Conservation (phyloP, 1,140 invertebrate species). For the Drosophila mojavensis region DNA sequence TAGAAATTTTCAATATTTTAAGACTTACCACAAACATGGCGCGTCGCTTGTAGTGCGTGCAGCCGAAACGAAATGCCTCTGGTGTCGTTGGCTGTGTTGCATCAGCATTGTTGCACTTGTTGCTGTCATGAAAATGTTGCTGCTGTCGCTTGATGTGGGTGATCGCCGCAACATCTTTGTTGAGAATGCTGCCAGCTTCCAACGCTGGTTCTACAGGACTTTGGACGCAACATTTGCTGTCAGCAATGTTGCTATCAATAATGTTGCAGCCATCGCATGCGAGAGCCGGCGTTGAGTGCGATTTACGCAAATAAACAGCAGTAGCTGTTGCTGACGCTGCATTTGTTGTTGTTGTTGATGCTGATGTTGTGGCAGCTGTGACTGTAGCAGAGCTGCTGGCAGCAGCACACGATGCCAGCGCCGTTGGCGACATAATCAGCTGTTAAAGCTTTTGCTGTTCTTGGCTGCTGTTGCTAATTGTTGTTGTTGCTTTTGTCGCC, state of each 20-base stretch:
- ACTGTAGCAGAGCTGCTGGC: constrained; percentile 13
- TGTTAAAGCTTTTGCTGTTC: constrained; percentile 13
- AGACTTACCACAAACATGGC: constrained; percentile 92
- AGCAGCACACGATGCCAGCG: constrained; percentile 20
- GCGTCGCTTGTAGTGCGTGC: constrained; percentile 91
- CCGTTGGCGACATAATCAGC: constrained; percentile 45
- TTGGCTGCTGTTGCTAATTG: constrained; percentile 19
- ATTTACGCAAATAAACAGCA: constrained; percentile 62
- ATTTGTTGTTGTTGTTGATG: constrained; percentile 4
- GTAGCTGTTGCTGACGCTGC: background rate
- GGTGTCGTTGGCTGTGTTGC: constrained; percentile 50
- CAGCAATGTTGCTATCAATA: constrained; percentile 27
- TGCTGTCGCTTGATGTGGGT: constrained; percentile 34
- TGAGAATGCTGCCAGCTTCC: constrained; percentile 51
- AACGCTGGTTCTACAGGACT: constrained; percentile 22
- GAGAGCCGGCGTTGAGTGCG: constrained; percentile 66
- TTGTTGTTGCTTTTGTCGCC: constrained; percentile 24
- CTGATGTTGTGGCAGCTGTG: background rate
- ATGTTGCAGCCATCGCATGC: constrained; percentile 39
- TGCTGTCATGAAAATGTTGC: constrained; percentile 29
- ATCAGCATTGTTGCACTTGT: constrained; percentile 40
- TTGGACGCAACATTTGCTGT: constrained; percentile 11
- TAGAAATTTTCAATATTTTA: no score
- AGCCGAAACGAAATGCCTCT: constrained; percentile 85
- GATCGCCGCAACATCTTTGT: constrained; percentile 41